phyloP scores from a whole-genome alignment of 2,888 invertebrate genomes.

The Ypsolopha scabrella region DNA sequence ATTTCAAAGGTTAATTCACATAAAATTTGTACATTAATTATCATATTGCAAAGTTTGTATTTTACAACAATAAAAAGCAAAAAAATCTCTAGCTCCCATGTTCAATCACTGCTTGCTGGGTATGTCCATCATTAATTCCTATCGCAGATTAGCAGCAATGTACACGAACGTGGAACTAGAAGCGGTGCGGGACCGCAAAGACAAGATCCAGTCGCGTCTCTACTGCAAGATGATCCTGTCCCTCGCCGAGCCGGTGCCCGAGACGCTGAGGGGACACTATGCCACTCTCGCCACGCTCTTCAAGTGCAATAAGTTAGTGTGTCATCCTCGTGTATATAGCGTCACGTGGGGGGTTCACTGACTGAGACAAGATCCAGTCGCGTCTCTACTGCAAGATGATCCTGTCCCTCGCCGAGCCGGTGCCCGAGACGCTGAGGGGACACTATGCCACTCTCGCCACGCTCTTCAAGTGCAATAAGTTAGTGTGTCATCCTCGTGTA shows the following conservation, averaged over 20 bases:
- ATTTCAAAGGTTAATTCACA: too few species aligned
- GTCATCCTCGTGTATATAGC: too few species aligned
- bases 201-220: constrained; percentile 87
- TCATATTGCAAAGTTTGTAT: too few species aligned
- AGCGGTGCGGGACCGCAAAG: constrained; percentile 85
- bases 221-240: constrained; percentile 87
- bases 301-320: constrained; percentile 73
- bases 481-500: constrained; percentile 10
- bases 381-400: constrained; percentile 87
- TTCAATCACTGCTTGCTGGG: too few species aligned
- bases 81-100: too few species aligned
- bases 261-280: constrained; percentile 84
- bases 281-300: constrained; percentile 83
- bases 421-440: constrained; percentile 81
- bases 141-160: constrained; percentile 82
- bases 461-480: constrained; percentile 79
- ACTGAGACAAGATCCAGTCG: constrained; percentile 89
- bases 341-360: too few species aligned
- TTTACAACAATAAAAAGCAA: too few species aligned
- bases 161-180: constrained; percentile 92
- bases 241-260: constrained; percentile 80
- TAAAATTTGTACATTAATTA: too few species aligned
- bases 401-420: constrained; percentile 79
- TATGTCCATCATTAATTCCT: background rate
- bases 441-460: constrained; percentile 85